These are phyloP conservation scores for Drosophila baimaii DNA, from an alignment of 1,140 invertebrate species.

Conservation along the genomic window DNA sequence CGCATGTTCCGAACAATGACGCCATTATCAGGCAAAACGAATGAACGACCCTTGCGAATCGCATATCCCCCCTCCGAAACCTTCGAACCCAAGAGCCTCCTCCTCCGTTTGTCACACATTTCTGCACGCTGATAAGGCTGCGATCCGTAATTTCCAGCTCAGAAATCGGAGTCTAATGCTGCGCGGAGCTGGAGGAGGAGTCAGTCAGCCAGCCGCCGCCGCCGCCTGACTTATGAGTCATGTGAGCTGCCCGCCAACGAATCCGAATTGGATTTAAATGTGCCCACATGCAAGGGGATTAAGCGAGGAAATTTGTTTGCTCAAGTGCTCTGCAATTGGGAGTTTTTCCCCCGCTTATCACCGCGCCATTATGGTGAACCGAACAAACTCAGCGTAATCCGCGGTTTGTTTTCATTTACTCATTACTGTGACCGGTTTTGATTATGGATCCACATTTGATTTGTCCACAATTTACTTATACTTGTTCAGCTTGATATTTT, in stretches of 20 bases:
- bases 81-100: background rate
- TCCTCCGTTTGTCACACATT: slow-evolving; percentile 4
- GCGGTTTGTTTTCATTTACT: background rate
- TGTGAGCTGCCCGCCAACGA: slow-evolving; percentile 17
- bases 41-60: background rate
- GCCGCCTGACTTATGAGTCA: slow-evolving; percentile 36
- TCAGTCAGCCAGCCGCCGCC: slow-evolving; percentile 16
- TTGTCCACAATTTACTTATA: background rate
- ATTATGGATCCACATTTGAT: background rate
- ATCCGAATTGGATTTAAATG: slow-evolving; percentile 32
- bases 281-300: slow-evolving; percentile 22
- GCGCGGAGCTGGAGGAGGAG: slow-evolving; percentile 18
- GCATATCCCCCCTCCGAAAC: background rate
- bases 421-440: background rate
- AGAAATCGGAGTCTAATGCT: slow-evolving; percentile 14
- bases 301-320: slow-evolving; percentile 9
- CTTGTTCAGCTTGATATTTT: background rate
- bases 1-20: slow-evolving; percentile 55
- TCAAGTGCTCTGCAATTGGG: slow-evolving; percentile 11
- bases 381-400: slow-evolving; percentile 3
- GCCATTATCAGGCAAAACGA: slow-evolving; percentile 52
- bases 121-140: slow-evolving; percentile 49
- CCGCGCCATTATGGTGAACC: background rate
- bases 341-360: slow-evolving; percentile 28
- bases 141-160: slow-evolving; percentile 17